Percentiles rank a stretch among this genome's conserved stretches.
Conservation (phyloP, 2,797 vertebrate genomes). For the Gambelia wislizenii region DNA sequence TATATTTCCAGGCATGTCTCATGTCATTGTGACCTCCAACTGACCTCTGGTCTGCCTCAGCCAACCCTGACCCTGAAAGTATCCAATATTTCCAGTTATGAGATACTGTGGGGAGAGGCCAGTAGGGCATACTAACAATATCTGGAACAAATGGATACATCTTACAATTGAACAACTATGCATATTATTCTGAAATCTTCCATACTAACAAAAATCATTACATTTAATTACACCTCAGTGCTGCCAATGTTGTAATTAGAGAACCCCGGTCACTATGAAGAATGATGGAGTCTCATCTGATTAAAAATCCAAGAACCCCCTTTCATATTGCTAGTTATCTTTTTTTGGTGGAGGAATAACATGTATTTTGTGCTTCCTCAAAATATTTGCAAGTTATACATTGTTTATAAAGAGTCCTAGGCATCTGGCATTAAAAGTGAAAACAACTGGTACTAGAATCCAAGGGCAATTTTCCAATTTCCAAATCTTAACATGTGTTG, state of each 20-base stretch:
- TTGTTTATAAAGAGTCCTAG: constrained; percentile 14
- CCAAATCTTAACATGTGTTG: background rate
- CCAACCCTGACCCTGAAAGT: too few species aligned
- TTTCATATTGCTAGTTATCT: background rate
- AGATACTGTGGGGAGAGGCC: too few species aligned
- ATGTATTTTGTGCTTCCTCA: background rate
- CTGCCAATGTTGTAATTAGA: background rate
- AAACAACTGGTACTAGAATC: constrained; percentile 2
- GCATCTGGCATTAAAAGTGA: background rate
- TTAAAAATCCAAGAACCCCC: background rate
- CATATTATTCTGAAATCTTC: too few species aligned
- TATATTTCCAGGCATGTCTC: too few species aligned
- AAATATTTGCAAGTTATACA: constrained; percentile 7
- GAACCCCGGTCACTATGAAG: background rate
- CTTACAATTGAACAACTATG: background rate
- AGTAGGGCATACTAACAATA: too few species aligned
- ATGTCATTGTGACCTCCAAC: too few species aligned
- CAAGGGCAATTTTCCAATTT: constrained; percentile 6
- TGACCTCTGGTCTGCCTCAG: too few species aligned
- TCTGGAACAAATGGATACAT: background rate
- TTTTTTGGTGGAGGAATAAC: constrained; percentile 3
- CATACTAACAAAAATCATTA: background rate
- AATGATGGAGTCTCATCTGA: background rate
- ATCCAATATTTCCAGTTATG: too few species aligned
- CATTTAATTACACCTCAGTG: background rate